Conservation (phyloP, 2,888 invertebrate species). For the Tipula lateralis region DNA sequence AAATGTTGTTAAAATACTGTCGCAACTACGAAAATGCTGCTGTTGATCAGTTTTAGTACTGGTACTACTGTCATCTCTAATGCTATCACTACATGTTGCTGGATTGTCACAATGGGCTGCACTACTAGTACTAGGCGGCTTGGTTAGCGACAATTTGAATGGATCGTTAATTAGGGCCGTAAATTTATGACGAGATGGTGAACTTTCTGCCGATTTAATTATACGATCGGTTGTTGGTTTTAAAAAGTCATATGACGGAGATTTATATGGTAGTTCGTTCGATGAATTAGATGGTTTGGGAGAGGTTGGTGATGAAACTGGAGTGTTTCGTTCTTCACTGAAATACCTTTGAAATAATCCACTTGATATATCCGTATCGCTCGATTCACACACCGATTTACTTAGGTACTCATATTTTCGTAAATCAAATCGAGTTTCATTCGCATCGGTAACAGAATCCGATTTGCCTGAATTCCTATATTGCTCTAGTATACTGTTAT, state of each 20-base stretch:
- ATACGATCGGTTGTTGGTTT: slow-evolving; percentile 32
- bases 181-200: slow-evolving; percentile 37
- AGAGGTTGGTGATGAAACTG: slow-evolving; percentile 41
- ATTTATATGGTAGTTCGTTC: background rate
- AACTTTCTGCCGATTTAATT: slow-evolving; percentile 41
- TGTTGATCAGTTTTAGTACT: background rate
- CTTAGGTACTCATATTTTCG: background rate
- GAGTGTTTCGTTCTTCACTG: background rate
- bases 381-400: background rate
- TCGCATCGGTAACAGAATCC: background rate
- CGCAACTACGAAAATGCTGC: background rate
- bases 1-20: background rate
- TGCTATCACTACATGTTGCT: background rate
- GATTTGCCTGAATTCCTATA: background rate
- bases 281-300: slow-evolving; percentile 40
- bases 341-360: background rate
- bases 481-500: background rate
- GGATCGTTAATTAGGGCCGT: background rate
- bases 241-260: slow-evolving; percentile 40
- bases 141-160: background rate
- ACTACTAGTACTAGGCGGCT: background rate
- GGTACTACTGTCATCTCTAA: too few relatives aligned
- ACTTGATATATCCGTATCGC: background rate
- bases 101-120: background rate
- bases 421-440: background rate